These are phyloP conservation scores for Mohoua ochrocephala DNA, from an alignment of 2,113 vertebrate genomes.

Conservation along the genomic window DNA sequence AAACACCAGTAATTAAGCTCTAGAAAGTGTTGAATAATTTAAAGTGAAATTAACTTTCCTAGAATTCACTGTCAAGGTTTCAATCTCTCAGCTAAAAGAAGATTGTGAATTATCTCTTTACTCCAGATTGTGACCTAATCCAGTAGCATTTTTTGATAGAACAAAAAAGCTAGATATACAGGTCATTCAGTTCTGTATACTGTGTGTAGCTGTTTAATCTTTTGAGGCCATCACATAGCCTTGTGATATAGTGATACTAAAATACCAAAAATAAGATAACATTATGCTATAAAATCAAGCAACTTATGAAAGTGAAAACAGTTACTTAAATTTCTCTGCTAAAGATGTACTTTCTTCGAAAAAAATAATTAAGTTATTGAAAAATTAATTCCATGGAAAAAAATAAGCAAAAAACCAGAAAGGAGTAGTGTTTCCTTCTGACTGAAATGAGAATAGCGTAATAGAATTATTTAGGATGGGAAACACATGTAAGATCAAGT, in stretches of 20 bases:
- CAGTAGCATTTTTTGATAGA: neutral
- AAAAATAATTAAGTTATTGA: neutral
- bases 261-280: neutral
- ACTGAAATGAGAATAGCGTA: neutral
- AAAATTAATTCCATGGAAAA: neutral
- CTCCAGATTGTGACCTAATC: neutral
- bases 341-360: neutral
- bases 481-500: neutral
- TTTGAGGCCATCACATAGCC: neutral
- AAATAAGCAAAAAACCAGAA: neutral
- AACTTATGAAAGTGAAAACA: neutral
- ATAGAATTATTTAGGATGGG: neutral
- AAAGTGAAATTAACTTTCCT: neutral
- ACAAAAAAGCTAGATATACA: neutral
- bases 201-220: neutral
- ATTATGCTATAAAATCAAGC: neutral
- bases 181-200: neutral
- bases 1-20: neutral
- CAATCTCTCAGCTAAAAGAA: neutral
- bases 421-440: neutral
- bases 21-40: neutral
- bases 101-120: neutral
- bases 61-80: neutral
- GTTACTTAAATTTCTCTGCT: neutral
- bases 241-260: neutral